Percentiles rank a stretch among this genome's conserved stretches.
Evolutionary conservation across 2,113 vertebrate genomes (phyloP).

Genomic region (Tyrannus savana): DNA sequence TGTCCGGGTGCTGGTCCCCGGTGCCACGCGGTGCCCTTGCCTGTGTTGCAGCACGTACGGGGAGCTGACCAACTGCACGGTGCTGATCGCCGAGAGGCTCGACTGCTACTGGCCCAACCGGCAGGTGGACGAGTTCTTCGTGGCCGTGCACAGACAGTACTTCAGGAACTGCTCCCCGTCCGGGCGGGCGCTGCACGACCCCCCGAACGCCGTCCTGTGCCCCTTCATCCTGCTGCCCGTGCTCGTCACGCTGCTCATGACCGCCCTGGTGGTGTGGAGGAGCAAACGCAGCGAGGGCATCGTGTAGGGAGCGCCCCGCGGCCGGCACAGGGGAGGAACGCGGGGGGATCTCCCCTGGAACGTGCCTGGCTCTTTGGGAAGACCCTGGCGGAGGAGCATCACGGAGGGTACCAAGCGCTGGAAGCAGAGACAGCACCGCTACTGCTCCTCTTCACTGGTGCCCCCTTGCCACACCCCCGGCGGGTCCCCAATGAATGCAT

Average conservation of each 20-base stretch:
- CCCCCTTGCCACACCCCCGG: fast-evolving
- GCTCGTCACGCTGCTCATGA: slow-evolving; percentile 88
- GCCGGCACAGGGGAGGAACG: background rate
- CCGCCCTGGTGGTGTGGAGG: slow-evolving; percentile 89
- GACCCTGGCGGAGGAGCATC: background rate
- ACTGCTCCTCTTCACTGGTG: background rate
- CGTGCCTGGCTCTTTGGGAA: fast-evolving
- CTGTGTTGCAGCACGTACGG: slow-evolving; percentile 74
- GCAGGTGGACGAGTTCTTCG: slow-evolving; percentile 90
- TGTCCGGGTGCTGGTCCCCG: background rate
- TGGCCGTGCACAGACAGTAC: slow-evolving; percentile 84
- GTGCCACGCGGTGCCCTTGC: background rate
- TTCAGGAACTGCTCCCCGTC: slow-evolving; percentile 86
- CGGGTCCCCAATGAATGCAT: fast-evolving
- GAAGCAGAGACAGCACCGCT: background rate
- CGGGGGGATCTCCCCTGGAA: fast-evolving
- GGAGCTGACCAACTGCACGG: slow-evolving; percentile 90
- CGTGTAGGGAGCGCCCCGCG: slow-evolving; percentile 25
- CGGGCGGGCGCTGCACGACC: slow-evolving; percentile 84
- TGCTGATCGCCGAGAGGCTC: slow-evolving; percentile 75
- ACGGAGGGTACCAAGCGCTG: too few species aligned
- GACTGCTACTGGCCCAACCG: slow-evolving; percentile 91
- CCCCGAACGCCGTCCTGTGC: slow-evolving; percentile 84
- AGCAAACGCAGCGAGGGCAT: slow-evolving; percentile 90
- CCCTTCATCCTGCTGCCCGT: slow-evolving; percentile 88